phyloP scores from a whole-genome alignment of 1,140 invertebrate genomes.

The Ostrea edulis region DNA sequence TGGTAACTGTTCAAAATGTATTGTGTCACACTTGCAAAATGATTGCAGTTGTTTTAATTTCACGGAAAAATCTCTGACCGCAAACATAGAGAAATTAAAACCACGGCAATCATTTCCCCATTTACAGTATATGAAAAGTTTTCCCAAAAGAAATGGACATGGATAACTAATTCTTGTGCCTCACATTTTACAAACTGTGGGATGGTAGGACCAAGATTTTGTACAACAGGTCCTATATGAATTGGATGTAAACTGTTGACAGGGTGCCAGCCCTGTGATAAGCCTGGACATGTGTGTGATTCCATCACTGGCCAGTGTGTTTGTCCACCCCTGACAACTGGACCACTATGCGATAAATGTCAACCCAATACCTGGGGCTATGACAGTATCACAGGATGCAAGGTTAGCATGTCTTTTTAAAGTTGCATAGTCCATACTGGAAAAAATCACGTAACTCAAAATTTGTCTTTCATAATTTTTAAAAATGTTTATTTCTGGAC shows the following conservation, averaged over 20 bases:
- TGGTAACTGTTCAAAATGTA: too few species aligned
- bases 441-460: too few species aligned
- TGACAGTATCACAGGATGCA: slow-evolving; percentile 70
- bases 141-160: too few species aligned
- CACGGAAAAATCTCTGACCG: too few species aligned
- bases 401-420: slow-evolving; percentile 63
- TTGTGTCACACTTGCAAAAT: too few species aligned
- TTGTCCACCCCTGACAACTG: slow-evolving; percentile 90
- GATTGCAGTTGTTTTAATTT: too few species aligned
- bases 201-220: background rate
- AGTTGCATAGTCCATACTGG: too few species aligned
- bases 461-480: background rate
- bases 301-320: slow-evolving; percentile 84
- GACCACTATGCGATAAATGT: slow-evolving; percentile 93
- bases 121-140: too few species aligned
- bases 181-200: background rate
- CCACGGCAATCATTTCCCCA: too few species aligned
- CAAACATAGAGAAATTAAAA: too few species aligned
- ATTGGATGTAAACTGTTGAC: slow-evolving; percentile 79
- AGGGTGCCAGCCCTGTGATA: slow-evolving; percentile 85
- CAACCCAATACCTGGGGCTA: slow-evolving; percentile 81
- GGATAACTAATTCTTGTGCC: too few species aligned
- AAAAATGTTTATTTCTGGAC: slow-evolving; percentile 84
- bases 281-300: slow-evolving; percentile 77
- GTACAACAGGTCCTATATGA: background rate